Percentiles rank a stretch among this genome's conserved stretches.
Evolutionary conservation across 2,113 vertebrate species (phyloP).

Genomic region (Peromyscus californicus): DNA sequence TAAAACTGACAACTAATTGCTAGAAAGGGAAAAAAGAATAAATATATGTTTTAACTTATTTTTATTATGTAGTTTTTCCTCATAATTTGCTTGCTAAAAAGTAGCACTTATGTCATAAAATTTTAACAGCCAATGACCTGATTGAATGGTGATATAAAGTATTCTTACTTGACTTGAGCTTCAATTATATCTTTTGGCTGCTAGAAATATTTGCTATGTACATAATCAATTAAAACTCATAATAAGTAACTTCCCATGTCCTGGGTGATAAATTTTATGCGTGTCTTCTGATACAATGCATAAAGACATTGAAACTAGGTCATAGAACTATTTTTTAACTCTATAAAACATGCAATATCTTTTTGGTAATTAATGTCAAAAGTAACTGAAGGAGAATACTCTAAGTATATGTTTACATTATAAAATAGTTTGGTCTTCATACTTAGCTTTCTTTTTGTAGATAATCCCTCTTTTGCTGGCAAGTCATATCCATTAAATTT

Average conservation of each 20-base stretch:
- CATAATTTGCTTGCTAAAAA: too few relatives aligned
- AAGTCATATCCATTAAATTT: neutral
- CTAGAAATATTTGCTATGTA: neutral
- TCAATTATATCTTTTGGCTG: too few relatives aligned
- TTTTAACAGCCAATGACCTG: neutral
- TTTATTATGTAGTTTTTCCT: neutral
- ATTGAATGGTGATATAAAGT: neutral
- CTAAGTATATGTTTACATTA: neutral
- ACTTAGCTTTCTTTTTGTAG: neutral
- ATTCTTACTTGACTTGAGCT: neutral
- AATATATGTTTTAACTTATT: neutral
- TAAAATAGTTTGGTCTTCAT: neutral
- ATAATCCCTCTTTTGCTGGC: neutral
- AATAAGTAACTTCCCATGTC: neutral
- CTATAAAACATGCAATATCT: neutral
- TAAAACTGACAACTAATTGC: too few relatives aligned
- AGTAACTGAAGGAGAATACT: neutral
- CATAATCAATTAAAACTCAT: neutral
- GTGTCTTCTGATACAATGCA: neutral
- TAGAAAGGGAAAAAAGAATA: neutral
- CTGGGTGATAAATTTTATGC: neutral
- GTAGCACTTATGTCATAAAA: neutral
- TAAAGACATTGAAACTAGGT: neutral
- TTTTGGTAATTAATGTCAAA: neutral
- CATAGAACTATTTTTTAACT: neutral